Percentiles rank a stretch among this genome's conserved stretches.
Conservation (phyloP, 2,888 invertebrate species). For the Portevinia maculata region DNA sequence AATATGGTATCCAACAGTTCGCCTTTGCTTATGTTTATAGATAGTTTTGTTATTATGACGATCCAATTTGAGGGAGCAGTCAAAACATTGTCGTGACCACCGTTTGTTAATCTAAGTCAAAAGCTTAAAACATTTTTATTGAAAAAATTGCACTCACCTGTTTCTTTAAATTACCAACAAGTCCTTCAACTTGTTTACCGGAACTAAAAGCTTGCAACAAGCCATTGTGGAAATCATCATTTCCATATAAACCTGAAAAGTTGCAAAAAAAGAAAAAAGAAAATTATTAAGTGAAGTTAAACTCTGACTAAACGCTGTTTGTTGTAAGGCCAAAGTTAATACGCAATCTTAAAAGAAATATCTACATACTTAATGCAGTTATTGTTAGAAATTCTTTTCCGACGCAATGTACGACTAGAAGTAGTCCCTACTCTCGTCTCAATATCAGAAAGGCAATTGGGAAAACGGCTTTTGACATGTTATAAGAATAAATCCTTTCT, state of each 20-base stretch:
- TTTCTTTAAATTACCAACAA: slow-evolving; percentile 91
- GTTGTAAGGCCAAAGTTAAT: slow-evolving; percentile 7
- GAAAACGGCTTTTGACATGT: too few species aligned
- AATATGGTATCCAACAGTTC: too few species aligned
- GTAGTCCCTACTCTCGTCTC: too few species aligned
- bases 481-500: too few species aligned
- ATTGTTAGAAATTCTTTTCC: too few species aligned
- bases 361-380: not conserved
- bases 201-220: slow-evolving; percentile 91
- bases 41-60: too few species aligned
- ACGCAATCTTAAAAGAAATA: not conserved
- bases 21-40: too few species aligned
- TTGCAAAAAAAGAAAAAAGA: slow-evolving; percentile 6
- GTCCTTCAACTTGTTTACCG: slow-evolving; percentile 91
- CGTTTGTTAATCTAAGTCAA: too few species aligned
- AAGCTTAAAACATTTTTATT: not conserved
- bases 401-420: too few species aligned
- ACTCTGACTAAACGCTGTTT: slow-evolving; percentile 1
- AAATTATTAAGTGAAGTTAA: not conserved
- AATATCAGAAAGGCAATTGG: too few species aligned
- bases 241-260: slow-evolving; percentile 90
- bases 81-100: too few species aligned
- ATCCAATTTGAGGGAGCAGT: too few species aligned
- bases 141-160: slow-evolving; percentile 85
- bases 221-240: slow-evolving; percentile 97